Percentiles rank a stretch among this genome's conserved stretches.
Conservation (phyloP, 2,888 invertebrate species). For the Drosophila borborema region DNA sequence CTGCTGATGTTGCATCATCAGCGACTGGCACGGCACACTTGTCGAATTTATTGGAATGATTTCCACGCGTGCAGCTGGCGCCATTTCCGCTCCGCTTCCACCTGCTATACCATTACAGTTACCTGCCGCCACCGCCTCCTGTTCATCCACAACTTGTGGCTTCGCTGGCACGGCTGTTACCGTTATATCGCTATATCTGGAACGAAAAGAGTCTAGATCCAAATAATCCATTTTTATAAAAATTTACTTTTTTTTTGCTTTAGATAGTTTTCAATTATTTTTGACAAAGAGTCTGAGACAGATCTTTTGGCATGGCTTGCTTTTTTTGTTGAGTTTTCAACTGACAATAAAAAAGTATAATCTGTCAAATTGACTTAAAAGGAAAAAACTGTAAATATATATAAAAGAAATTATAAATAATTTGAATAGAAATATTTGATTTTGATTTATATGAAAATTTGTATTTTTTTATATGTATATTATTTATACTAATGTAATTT, state of each 20-base stretch:
- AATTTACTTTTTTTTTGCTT: background rate
- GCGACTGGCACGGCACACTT: background rate
- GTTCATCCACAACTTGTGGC: background rate
- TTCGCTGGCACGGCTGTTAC: slow-evolving; percentile 57
- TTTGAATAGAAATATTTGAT: too few relatives aligned
- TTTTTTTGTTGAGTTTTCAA: background rate
- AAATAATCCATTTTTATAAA: slow-evolving; percentile 50
- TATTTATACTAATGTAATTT: too few relatives aligned
- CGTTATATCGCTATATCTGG: slow-evolving; percentile 68
- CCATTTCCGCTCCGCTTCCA: background rate
- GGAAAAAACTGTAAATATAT: too few relatives aligned
- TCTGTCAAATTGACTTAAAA: too few relatives aligned
- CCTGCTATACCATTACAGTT: background rate
- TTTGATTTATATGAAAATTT: too few relatives aligned
- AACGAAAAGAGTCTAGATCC: slow-evolving; percentile 67
- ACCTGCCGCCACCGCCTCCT: background rate
- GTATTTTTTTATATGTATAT: too few relatives aligned
- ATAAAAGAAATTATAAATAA: too few relatives aligned
- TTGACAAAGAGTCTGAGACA: slow-evolving; percentile 3
- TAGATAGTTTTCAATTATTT: background rate
- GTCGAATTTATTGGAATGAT: slow-evolving; percentile 25
- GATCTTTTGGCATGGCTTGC: background rate
- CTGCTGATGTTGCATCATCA: slow-evolving; percentile 10
- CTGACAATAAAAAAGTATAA: too few relatives aligned
- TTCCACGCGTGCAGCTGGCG: slow-evolving; percentile 37